Conservation (phyloP, 2,113 vertebrate genomes). For the Myrmecophaga tridactyla region DNA sequence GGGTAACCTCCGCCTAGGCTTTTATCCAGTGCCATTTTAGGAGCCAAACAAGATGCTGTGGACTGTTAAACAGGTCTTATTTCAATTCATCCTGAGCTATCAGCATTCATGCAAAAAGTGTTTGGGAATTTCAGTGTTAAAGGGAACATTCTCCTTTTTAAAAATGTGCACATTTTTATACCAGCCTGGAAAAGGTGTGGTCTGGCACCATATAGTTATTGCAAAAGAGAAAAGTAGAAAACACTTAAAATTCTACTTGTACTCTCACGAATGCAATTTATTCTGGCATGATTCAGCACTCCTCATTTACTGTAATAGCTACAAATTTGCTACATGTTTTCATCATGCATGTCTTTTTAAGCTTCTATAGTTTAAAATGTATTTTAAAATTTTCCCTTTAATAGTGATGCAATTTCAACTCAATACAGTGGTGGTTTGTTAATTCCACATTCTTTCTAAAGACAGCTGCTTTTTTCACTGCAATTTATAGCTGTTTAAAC, state of each 20-base stretch:
- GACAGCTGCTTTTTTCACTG: not conserved
- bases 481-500: slow-evolving; percentile 55
- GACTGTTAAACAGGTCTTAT: slow-evolving; percentile 65
- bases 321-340: not conserved
- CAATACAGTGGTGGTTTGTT: not conserved
- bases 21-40: slow-evolving; percentile 58
- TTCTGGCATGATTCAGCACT: not conserved
- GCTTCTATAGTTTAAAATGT: slow-evolving; percentile 15
- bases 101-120: slow-evolving; percentile 49
- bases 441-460: slow-evolving; percentile 50
- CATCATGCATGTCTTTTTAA: not conserved
- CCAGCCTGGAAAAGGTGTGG: not conserved
- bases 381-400: slow-evolving; percentile 55
- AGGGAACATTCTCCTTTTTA: not conserved
- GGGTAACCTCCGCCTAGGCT: slow-evolving; percentile 34
- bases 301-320: not conserved
- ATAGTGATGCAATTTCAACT: slow-evolving; percentile 16
- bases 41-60: slow-evolving; percentile 60
- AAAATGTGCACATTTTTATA: slow-evolving; percentile 33
- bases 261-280: slow-evolving; percentile 15
- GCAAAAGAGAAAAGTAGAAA: not conserved
- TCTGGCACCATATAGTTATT: not conserved
- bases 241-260: slow-evolving; percentile 58
- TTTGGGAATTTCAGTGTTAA: slow-evolving; percentile 47
- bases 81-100: slow-evolving; percentile 54